These are phyloP conservation scores for Marronus borbonicus DNA, from an alignment of 2,888 invertebrate species.

Conservation along the genomic window DNA sequence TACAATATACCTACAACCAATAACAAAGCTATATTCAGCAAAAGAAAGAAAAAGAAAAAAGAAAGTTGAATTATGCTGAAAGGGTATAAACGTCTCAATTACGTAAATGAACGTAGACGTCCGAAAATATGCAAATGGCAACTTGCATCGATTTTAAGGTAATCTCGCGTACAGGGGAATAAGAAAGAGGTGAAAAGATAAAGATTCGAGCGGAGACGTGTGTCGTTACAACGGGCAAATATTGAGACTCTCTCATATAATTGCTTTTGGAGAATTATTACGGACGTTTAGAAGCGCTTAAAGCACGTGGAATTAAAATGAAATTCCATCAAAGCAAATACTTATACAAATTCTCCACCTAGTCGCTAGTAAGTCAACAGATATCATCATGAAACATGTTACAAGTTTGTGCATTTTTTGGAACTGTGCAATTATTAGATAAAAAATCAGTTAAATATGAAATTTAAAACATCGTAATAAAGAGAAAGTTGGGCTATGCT, in stretches of 20 bases:
- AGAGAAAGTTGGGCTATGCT: too few relatives aligned
- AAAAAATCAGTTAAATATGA: too few relatives aligned
- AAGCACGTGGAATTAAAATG: background rate
- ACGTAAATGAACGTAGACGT: background rate
- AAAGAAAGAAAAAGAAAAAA: background rate
- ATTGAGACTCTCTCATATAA: background rate
- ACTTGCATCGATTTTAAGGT: background rate
- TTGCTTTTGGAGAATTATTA: conserved; percentile 5
- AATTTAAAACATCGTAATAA: too few relatives aligned
- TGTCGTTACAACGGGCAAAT: background rate
- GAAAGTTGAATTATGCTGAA: background rate
- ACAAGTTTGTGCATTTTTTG: too few relatives aligned
- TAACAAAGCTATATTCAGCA: background rate
- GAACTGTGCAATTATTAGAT: too few relatives aligned
- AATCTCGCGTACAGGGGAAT: background rate
- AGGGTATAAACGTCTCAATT: background rate
- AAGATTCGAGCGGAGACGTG: background rate
- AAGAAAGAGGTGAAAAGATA: background rate
- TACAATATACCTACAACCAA: background rate
- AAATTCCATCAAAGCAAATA: background rate
- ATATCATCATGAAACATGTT: conserved; percentile 15
- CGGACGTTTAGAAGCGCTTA: background rate
- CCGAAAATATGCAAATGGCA: background rate
- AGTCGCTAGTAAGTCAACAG: background rate
- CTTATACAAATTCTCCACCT: conserved; percentile 23